Conservation (phyloP, 2,888 invertebrate species). For the Thecophora atra region DNA sequence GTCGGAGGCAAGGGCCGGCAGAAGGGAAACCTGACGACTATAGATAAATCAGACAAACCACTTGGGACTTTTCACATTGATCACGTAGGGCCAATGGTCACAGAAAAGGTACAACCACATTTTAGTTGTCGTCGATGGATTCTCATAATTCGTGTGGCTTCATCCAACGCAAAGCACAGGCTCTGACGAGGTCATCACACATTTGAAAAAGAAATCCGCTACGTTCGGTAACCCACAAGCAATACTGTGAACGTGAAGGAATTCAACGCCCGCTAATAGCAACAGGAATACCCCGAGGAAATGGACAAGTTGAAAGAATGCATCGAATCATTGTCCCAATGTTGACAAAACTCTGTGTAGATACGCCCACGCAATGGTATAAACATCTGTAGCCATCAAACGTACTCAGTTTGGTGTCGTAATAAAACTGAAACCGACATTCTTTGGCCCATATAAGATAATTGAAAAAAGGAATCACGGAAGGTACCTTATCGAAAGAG, state of each 20-base stretch:
- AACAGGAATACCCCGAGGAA: constrained; percentile 54
- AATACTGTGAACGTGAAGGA: constrained; percentile 52
- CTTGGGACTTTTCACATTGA: constrained; percentile 55
- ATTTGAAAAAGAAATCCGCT: constrained; percentile 43
- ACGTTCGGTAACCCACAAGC: constrained; percentile 47
- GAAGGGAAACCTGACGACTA: constrained; percentile 53
- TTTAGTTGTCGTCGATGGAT: constrained; percentile 51
- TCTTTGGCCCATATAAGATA: constrained; percentile 40
- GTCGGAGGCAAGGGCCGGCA: constrained; percentile 50
- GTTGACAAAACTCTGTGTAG: constrained; percentile 56
- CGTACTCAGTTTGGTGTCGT: constrained; percentile 43
- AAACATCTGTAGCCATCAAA: constrained; percentile 47
- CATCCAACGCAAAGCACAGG: constrained; percentile 53
- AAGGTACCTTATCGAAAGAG: constrained; percentile 39
- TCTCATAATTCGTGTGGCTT: constrained; percentile 58
- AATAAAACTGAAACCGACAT: constrained; percentile 38
- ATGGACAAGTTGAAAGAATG: constrained; percentile 58
- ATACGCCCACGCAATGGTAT: constrained; percentile 55
- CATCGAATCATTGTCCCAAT: constrained; percentile 54
- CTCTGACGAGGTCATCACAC: constrained; percentile 51
- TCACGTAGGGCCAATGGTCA: constrained; percentile 57
- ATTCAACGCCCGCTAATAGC: constrained; percentile 51
- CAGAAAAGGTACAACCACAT: constrained; percentile 42
- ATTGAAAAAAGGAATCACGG: constrained; percentile 24
- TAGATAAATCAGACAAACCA: constrained; percentile 54